Evolutionary conservation across 2,797 vertebrate genomes (phyloP).

Genomic region (Xerus rutilus): DNA sequence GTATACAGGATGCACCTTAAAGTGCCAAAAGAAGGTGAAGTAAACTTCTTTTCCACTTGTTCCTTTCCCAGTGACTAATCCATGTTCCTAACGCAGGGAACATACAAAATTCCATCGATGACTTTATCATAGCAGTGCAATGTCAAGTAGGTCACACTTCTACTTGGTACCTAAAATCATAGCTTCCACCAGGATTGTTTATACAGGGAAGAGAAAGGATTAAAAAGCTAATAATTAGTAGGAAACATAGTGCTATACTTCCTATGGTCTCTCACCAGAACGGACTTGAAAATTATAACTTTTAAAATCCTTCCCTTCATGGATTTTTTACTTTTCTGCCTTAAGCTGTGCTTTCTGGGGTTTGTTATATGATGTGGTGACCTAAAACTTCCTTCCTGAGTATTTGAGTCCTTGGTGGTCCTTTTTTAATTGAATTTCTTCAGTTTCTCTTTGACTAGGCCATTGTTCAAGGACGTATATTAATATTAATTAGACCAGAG

Average conservation of each 20-base stretch:
- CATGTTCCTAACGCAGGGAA: not conserved
- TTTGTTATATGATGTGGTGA: too few species aligned
- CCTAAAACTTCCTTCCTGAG: too few species aligned
- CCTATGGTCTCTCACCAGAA: not conserved
- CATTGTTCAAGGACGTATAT: too few species aligned
- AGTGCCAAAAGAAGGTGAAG: not conserved
- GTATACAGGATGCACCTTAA: not conserved
- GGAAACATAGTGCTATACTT: not conserved
- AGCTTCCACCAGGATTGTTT: not conserved
- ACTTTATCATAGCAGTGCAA: not conserved
- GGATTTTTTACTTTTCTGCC: not conserved
- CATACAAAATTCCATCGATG: not conserved
- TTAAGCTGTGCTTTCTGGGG: not conserved
- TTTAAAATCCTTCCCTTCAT: not conserved
- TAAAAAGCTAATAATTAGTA: not conserved
- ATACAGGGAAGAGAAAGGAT: not conserved
- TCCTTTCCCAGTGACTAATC: not conserved
- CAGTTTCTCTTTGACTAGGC: too few species aligned
- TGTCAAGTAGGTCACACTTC: not conserved
- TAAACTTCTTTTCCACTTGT: not conserved
- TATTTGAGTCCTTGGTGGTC: too few species aligned
- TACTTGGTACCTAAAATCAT: not conserved
- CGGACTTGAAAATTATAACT: not conserved
- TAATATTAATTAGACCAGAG: too few species aligned
- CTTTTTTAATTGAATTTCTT: too few species aligned